Conservation (phyloP, 1,140 invertebrate species). For the Drosophila sproati region DNA sequence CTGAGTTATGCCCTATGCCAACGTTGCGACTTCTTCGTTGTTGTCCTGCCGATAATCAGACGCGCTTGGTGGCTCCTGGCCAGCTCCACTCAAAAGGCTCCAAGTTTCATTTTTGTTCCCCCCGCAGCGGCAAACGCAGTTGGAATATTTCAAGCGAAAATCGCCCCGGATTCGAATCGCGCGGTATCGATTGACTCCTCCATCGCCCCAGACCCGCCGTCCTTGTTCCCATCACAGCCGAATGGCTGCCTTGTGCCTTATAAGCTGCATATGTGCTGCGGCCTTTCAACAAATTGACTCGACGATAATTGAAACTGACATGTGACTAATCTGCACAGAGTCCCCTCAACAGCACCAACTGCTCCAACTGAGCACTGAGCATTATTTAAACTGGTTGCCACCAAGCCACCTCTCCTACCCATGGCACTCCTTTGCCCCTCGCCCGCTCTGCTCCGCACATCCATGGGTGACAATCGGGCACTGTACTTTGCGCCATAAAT, state of each 20-base stretch:
- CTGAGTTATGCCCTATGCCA: conserved; percentile 81
- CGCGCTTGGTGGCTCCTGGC: conserved; percentile 75
- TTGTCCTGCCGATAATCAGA: conserved; percentile 81
- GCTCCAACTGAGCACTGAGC: conserved; percentile 32
- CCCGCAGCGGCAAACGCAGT: conserved; percentile 54
- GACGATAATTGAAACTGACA: conserved; percentile 84
- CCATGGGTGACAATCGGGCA: conserved; percentile 72
- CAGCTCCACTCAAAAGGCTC: neutral
- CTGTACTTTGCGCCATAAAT: conserved; percentile 78
- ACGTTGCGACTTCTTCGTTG: conserved; percentile 25
- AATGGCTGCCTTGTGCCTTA: conserved; percentile 49
- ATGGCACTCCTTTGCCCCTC: neutral
- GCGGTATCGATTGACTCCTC: conserved; percentile 72
- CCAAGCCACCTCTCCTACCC: neutral
- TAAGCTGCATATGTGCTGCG: conserved; percentile 50
- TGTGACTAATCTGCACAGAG: conserved; percentile 82
- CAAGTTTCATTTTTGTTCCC: conserved; percentile 30
- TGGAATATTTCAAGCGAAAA: conserved; percentile 78
- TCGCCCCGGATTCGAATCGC: conserved; percentile 59
- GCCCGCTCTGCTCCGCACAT: neutral
- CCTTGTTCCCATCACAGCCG: conserved; percentile 9
- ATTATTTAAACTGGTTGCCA: conserved; percentile 52
- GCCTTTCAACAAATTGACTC: conserved; percentile 83
- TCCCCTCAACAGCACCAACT: conserved; percentile 9
- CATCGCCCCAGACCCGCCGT: no score